Base-by-base conservation (phyloP, 2,113 vertebrate genomes). In the Pogonocichla stellata region DNA sequence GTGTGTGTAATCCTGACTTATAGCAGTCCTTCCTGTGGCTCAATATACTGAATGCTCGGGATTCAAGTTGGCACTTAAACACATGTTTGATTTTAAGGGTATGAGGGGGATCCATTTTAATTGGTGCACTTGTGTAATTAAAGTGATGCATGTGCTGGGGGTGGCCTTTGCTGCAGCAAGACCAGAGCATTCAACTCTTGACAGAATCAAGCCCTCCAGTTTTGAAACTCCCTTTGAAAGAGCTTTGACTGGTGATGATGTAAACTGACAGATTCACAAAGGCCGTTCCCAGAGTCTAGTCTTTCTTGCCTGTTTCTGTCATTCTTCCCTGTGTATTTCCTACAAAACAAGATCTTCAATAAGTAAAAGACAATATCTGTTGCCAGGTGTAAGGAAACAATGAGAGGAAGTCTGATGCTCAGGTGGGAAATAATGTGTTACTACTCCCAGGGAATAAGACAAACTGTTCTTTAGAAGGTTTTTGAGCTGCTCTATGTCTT, bases 291-390 rank as follows among this genome's bases (percentile, higher is more conserved):
- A 85, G 87, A 8, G 0, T 91, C 79, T 87, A 12, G 3, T 85
- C 84, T 93, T 91, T 93, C 92, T 92, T 91, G 86, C 66, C 54
- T 93, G 45, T 93, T 95, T 95, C 87, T 90, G 66, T 80, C 84
- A 61, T 84, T 70, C 70, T 84, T 92, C 61, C 50, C 66, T 54
- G 14, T 15, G 51, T n/a, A 78, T 86, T 95, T 80, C 84, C 74
- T 83, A 51, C 78, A 88, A 91, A 96, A 91, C 56, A 73, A 74
- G 74, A 67, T 33, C 23, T 79, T 91, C 67, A 19, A 14, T 71
- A 67, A 5, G 1, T 51, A 57, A 94, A 54, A 88, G 12, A 25
- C 22, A 72, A 9, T 83, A 77, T 92, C 86, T 82, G 45, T 92
- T 91, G 60, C 84, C 87, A 91, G 92, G 84, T 96, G 86, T 64